phyloP scores from a whole-genome alignment of 2,113 vertebrate species.

The Coregonus clupeaformis region DNA sequence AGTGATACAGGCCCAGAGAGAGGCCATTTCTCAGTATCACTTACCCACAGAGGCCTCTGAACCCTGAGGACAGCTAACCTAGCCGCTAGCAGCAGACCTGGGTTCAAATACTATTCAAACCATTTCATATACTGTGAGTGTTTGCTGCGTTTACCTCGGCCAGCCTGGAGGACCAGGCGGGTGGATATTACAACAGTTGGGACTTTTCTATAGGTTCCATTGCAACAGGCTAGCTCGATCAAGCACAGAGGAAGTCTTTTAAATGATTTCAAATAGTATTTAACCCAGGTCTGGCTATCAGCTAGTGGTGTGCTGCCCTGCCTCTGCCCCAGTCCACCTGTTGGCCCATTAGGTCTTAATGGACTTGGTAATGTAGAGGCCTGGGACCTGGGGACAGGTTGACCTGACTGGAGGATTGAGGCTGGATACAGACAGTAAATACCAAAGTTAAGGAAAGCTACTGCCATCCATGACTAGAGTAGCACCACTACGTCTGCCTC shows the following conservation, averaged over 20 bases:
- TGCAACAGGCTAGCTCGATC: too few species aligned
- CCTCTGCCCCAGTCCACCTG: constrained; percentile 63
- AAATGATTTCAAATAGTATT: too few species aligned
- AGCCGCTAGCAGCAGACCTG: too few species aligned
- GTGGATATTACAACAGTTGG: too few species aligned
- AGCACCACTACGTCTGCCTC: constrained; percentile 1
- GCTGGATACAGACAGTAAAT: not conserved
- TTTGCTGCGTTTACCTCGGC: too few species aligned
- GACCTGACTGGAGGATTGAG: not conserved
- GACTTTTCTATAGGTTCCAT: too few species aligned
- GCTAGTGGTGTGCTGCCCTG: constrained; percentile 13
- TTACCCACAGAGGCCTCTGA: constrained; percentile 65
- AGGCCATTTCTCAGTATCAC: constrained; percentile 70
- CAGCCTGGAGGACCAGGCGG: too few species aligned
- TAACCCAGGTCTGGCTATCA: too few species aligned
- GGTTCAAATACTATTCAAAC: too few species aligned
- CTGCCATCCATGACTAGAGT: not conserved
- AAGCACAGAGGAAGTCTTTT: too few species aligned
- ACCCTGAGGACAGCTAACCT: constrained; percentile 30
- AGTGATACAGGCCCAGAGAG: constrained; percentile 42
- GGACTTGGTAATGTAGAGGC: constrained; percentile 3
- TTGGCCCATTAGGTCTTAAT: constrained; percentile 54
- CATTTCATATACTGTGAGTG: too few species aligned
- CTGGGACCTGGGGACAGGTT: not conserved
- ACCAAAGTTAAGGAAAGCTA: not conserved